These are phyloP conservation scores for Lordiphosa andalusiaca DNA, from an alignment of 2,888 invertebrate genomes.

Conservation along the genomic window DNA sequence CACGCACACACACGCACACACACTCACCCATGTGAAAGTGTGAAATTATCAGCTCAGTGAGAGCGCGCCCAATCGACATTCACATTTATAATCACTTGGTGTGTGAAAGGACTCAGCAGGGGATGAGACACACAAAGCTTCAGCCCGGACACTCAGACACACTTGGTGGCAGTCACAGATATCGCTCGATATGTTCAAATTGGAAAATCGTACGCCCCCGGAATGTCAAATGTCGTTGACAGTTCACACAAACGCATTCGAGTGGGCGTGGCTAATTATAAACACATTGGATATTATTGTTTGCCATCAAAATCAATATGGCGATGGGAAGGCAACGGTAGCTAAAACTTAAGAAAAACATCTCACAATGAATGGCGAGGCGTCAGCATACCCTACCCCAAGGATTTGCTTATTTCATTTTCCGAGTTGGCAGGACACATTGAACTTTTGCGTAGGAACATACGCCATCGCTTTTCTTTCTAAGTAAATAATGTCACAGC, in stretches of 20 bases:
- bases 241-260: constrained; percentile 1
- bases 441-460: neutral
- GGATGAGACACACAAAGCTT: constrained; percentile 17
- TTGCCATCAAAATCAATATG: constrained; percentile 52
- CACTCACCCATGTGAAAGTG: constrained; percentile 21
- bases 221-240: constrained; percentile 58
- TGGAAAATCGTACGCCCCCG: constrained; percentile 13
- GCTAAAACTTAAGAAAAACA: constrained; percentile 3
- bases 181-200: constrained; percentile 15
- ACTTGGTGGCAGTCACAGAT: constrained; percentile 32
- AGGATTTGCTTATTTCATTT: too few species aligned
- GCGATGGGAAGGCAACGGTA: constrained; percentile 6
- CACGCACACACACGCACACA: constrained; percentile 1
- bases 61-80: constrained; percentile 27
- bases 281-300: constrained; percentile 44
- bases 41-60: constrained; percentile 26
- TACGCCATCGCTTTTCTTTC: too few species aligned
- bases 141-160: constrained; percentile 35
- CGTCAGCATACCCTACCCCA: too few species aligned
- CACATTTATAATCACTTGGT: constrained; percentile 41
- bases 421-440: too few species aligned
- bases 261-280: constrained; percentile 62
- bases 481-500: too few species aligned
- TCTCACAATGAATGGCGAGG: neutral
- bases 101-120: constrained; percentile 29